Base-by-base conservation (phyloP, 1,140 invertebrate species). In the Panulirus ornatus region DNA sequence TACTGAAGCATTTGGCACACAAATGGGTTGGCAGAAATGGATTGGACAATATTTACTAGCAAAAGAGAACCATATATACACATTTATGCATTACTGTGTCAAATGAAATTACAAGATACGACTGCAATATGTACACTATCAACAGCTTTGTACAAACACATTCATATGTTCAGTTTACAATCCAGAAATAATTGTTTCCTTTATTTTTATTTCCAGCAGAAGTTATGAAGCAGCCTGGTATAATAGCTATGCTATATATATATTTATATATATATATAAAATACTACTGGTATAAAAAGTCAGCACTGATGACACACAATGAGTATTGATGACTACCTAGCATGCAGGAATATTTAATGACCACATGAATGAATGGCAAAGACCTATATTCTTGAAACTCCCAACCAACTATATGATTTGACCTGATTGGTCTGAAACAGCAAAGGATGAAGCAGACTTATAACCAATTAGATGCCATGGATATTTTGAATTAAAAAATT, bases 91-190 rank as follows among this genome's bases (percentile, higher is more conserved):
- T 83, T 76, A 89, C 34, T 70, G 87, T 89, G 87, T 84, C 71
- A 73, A 82, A 83, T 89, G 87, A 83, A 89, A 44, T 82, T 71
- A 38, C 36, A 89, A 54, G 70, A 58, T 81, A 82, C 81, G n/a
- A 63, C n/a, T 58, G 66, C 81, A 82, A 40, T 89, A 89, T 89
- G 42, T 89, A 89, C 87, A 89, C 66, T 89, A 89, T 89, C 44
- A 89, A 89, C 87, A 89, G 63, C 76, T 88, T 89, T 89, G 87
- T 89, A 84, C 79, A 89, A 75, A 89, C 47, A 82, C 79, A 83
- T 82, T 76, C 22, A 36, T 51, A 78, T 78, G 44, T 44, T 78
- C 38, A 47, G 38, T 78, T 40, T 78, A 42, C 38, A 78, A 42
- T 78, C 44, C 75, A 40, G 58, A 63, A 84, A 66, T 66, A 42